Base-by-base conservation (phyloP, 2,888 invertebrate genomes). In the Neoascia interrupta region DNA sequence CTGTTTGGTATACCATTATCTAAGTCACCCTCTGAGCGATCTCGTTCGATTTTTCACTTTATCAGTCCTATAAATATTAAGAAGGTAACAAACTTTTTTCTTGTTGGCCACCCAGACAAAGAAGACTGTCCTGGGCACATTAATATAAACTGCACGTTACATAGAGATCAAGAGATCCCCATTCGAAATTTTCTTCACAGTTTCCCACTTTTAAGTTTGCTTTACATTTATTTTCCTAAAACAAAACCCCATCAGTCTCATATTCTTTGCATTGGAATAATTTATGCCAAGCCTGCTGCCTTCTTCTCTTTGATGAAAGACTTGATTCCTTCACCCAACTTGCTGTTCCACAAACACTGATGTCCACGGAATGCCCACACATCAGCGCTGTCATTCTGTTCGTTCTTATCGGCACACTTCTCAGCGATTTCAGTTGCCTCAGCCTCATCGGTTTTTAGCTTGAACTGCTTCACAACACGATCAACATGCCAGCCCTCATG, bases 331-430 rank as follows among this genome's bases (percentile, higher is more conserved):
- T 87, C 85, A 0, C 88, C 88, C 28, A 87, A 82, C 61, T 85
- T 84, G 68, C 85, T 87, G 34, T 81, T 73, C 84, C 87, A 85
- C 66, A 88, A 68, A 80, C 88, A 88, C 61, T 82, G 83, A 73
- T 87, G 86, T 18, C 86, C 86, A n/a, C 87, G 86, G 83, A 84
- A 88, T 2, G 87, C 87, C 85, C 87, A 87, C 6, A 83, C 84
- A 61, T 88, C 87, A 3, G 81, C 73, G 37, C 84, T 82, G 53
- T 84, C 84, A 26, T 85, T 85, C 45, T 86, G 81, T 3, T 82
- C 81, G 47, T 86, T 85, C 54, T 83, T 84, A 54, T 87, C 88
- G 31, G 84, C 73, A 69, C 88, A 89, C 43, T 86, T 82, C 36
- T 84, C 79, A 43, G 84, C 85, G 61, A 87, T 85, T 11, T 76